Evolutionary conservation across 1,140 invertebrate genomes (phyloP), one percentile per base, ranked within the genome.

Genomic region (Ostrea denselamellosa): DNA sequence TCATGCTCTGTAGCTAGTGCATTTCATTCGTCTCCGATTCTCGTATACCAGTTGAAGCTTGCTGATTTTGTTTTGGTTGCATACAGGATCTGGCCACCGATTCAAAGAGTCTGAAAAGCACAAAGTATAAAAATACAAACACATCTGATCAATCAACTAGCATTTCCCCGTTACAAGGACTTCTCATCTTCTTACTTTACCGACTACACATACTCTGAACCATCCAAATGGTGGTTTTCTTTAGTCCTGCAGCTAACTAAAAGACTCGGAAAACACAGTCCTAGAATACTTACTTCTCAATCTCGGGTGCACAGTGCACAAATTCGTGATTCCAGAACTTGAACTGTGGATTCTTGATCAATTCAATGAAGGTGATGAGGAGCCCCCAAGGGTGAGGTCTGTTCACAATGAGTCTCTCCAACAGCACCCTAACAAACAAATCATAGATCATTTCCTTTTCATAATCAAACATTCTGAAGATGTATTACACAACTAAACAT

Each of bases 291-390:
- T 89, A 90, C 91, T 99, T 99, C 95, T 99, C 98, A 94, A 99
- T 99, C 96, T 99, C 99, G 10, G 98, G 98, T 51, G 99, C 98
- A 95, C 99, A 99, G 94, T 98, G 98, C 0, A 99, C 99, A 96
- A 99, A 99, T 90, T 99, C 98, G 93, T 99, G 98, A 85, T 97
- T 97, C 99, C 99, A 99, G 95, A 99, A 99, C 95, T 99, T 99
- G 95, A 99, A 99, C n/a, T 97, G 97, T 14, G 98, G 98, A 95
- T 99, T 99, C 88, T 99, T 99, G 92, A 99, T 99, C 22, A 99
- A 96, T 95, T 99, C 99, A 92, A 99, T 99, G 95, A 99, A 99
- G 0, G 99, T 99, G 82, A 99, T 99, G 8, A 99, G 96, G 12
- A 99, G 95, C 52, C 99, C 99, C 99, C 99, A 99, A 1, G 99